Conservation (phyloP, 2,113 vertebrate species). For the Coregonus clupeaformis region DNA sequence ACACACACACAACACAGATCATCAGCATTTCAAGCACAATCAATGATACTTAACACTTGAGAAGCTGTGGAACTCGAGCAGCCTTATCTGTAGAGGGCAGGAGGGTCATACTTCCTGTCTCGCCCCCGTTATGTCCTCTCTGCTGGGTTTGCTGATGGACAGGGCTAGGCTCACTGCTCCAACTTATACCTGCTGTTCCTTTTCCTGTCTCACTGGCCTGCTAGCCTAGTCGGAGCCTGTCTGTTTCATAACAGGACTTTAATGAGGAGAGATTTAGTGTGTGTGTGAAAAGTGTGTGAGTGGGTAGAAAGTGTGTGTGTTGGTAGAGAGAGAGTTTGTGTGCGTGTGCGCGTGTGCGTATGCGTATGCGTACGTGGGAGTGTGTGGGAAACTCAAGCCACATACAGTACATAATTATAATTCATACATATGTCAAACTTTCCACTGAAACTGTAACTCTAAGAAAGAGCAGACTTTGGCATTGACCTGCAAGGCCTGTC, state of each 20-base stretch:
- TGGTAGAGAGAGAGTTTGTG: no score
- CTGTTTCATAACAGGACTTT: background rate
- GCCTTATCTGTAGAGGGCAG: background rate
- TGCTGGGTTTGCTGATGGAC: background rate
- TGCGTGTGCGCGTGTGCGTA: no score
- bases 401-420: background rate
- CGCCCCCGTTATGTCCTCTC: background rate
- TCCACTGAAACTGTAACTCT: background rate
- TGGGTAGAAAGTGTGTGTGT: no score
- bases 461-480: background rate
- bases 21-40: conserved; percentile 1
- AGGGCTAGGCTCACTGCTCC: background rate
- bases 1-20: background rate
- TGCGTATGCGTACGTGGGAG: no score
- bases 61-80: background rate
- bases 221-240: background rate
- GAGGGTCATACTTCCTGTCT: background rate
- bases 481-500: background rate
- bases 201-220: background rate
- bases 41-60: background rate
- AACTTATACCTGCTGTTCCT: background rate
- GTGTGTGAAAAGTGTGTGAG: no score
- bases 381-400: background rate
- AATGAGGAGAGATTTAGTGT: background rate
- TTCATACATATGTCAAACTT: background rate